phyloP scores from a whole-genome alignment of 2,113 vertebrate genomes.

The Sigmodon hispidus region DNA sequence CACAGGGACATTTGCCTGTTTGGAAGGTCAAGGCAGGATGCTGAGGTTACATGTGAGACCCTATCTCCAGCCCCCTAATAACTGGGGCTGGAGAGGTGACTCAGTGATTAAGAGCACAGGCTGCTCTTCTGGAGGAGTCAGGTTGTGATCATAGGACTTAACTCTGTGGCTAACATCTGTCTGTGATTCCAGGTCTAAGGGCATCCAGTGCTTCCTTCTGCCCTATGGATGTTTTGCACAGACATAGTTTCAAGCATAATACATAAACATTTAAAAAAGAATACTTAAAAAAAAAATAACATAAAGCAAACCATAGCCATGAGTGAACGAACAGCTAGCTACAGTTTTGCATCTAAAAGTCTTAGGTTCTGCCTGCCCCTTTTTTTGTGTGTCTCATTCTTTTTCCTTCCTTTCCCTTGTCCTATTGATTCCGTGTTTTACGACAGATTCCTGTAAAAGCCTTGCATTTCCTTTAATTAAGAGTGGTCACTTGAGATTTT shows the following conservation, averaged over 20 bases:
- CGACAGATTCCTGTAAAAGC: not conserved
- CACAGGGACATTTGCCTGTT: not conserved
- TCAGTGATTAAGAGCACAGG: not conserved
- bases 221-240: not conserved
- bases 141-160: not conserved
- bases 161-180: not conserved
- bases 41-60: not conserved
- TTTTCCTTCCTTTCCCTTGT: not conserved
- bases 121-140: not conserved
- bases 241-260: not conserved
- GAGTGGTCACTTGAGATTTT: not conserved
- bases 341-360: not conserved
- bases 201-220: not conserved
- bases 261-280: not conserved
- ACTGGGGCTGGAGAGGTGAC: not conserved
- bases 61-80: not conserved
- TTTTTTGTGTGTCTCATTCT: not conserved
- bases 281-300: not conserved
- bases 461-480: not conserved
- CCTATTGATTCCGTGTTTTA: too few relatives aligned
- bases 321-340: too few relatives aligned
- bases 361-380: not conserved
- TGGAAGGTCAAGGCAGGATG: not conserved
- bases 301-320: not conserved
- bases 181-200: not conserved